Percentiles rank a stretch among this genome's conserved stretches.
Evolutionary conservation across 2,888 invertebrate genomes (phyloP).

Genomic region (Epistrophe grossulariae): DNA sequence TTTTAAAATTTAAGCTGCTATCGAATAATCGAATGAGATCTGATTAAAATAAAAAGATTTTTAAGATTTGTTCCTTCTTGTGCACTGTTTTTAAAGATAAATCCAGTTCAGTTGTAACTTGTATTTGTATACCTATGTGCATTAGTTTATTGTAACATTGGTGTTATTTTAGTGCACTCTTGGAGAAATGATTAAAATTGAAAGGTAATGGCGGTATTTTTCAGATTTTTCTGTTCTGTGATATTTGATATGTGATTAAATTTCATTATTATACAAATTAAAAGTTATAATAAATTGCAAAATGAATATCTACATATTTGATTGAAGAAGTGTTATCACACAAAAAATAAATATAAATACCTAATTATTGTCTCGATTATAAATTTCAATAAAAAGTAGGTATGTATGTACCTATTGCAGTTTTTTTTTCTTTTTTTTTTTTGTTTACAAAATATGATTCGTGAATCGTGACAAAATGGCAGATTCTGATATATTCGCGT

Average conservation of each 20-base stretch:
- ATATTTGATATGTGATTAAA: slow-evolving; percentile 3
- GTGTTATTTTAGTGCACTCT: slow-evolving; percentile 39
- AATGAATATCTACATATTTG: not conserved
- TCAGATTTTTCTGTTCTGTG: not conserved
- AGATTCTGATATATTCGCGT: slow-evolving; percentile 53
- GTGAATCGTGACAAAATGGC: slow-evolving; percentile 67
- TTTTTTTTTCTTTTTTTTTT: slow-evolving; percentile 24
- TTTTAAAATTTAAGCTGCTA: slow-evolving; percentile 32
- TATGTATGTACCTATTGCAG: slow-evolving; percentile 9
- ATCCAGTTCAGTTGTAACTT: slow-evolving; percentile 8
- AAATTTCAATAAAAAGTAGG: slow-evolving; percentile 12
- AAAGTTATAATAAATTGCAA: not conserved
- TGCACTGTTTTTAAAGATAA: slow-evolving; percentile 19
- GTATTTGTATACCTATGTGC: slow-evolving; percentile 2
- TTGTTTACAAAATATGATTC: slow-evolving; percentile 57
- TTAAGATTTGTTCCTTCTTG: slow-evolving; percentile 13
- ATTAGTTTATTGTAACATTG: slow-evolving; percentile 4
- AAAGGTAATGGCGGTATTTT: slow-evolving; percentile 59
- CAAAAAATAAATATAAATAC: not conserved
- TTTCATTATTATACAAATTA: not conserved
- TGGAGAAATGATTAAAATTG: slow-evolving; percentile 50
- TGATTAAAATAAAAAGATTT: slow-evolving; percentile 21
- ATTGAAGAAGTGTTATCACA: not conserved
- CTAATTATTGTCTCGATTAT: not conserved
- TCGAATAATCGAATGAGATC: slow-evolving; percentile 16